Conservation (phyloP, 2,113 vertebrate species). For the Callospermophilus lateralis region DNA sequence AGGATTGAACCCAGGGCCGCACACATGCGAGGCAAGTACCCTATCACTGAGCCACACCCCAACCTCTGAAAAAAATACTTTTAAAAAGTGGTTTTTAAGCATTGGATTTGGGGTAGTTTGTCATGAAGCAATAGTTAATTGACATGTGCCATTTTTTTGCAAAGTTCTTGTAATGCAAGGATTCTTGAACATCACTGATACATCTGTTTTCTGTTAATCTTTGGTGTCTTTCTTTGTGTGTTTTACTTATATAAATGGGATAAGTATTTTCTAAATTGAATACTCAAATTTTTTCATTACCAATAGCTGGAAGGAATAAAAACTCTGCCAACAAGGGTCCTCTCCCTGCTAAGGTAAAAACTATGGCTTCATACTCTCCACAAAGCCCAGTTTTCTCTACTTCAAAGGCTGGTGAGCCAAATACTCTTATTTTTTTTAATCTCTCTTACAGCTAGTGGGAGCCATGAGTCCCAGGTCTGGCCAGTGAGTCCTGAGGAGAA, state of each 20-base stretch:
- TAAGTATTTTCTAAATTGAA: conserved; percentile 32
- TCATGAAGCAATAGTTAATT: conserved; percentile 29
- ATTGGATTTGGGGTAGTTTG: conserved; percentile 2
- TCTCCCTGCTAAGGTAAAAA: neutral
- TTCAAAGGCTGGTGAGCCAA: conserved; percentile 23
- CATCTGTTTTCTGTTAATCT: neutral
- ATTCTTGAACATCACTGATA: conserved; percentile 22
- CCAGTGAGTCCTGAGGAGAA: neutral
- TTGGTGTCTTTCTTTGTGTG: neutral
- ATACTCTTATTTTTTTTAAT: neutral
- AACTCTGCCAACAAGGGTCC: neutral
- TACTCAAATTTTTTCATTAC: neutral
- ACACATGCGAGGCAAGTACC: too few relatives aligned
- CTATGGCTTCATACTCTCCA: neutral
- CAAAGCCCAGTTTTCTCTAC: conserved; percentile 35
- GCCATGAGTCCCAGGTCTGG: neutral
- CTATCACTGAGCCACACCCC: too few relatives aligned
- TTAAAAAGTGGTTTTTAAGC: conserved; percentile 10
- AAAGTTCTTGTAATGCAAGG: neutral
- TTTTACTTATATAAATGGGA: conserved; percentile 16
- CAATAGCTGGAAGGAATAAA: neutral
- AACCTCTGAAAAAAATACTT: neutral
- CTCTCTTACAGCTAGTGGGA: neutral
- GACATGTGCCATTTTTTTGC: conserved; percentile 29
- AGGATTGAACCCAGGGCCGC: too few relatives aligned